Percentiles rank a stretch among this genome's conserved stretches.
Evolutionary conservation across 1,140 invertebrate species (phyloP).

Genomic region (Pachyrhynchus sulphureomaculatus): DNA sequence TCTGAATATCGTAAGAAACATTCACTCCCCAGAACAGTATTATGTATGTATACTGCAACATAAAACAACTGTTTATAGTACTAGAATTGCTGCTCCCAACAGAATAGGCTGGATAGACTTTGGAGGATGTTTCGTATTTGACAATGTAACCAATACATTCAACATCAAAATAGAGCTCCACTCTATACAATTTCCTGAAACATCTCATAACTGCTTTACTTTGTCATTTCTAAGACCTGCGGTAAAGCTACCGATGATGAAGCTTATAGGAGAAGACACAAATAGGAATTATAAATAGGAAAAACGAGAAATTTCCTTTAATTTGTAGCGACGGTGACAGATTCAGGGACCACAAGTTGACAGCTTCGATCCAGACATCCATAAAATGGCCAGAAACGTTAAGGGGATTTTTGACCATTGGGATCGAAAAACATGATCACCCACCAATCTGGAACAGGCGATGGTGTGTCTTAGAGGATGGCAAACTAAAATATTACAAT

Average conservation of each 20-base stretch:
- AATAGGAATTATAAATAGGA: neutral
- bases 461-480: neutral
- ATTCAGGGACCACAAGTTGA: neutral
- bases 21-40: neutral
- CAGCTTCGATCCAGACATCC: neutral
- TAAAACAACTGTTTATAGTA: neutral
- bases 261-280: neutral
- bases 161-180: neutral
- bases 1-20: neutral
- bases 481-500: neutral
- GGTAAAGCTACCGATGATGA: neutral
- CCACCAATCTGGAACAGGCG: neutral
- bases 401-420: neutral
- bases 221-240: neutral
- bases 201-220: neutral
- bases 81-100: neutral
- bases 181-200: neutral
- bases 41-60: neutral
- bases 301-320: neutral
- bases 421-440: neutral
- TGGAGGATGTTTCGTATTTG: neutral
- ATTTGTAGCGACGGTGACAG: neutral
- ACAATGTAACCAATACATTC: neutral
- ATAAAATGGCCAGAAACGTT: neutral
- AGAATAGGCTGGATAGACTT: neutral